phyloP scores from a whole-genome alignment of 2,888 invertebrate species.

The Agriotes lineatus region DNA sequence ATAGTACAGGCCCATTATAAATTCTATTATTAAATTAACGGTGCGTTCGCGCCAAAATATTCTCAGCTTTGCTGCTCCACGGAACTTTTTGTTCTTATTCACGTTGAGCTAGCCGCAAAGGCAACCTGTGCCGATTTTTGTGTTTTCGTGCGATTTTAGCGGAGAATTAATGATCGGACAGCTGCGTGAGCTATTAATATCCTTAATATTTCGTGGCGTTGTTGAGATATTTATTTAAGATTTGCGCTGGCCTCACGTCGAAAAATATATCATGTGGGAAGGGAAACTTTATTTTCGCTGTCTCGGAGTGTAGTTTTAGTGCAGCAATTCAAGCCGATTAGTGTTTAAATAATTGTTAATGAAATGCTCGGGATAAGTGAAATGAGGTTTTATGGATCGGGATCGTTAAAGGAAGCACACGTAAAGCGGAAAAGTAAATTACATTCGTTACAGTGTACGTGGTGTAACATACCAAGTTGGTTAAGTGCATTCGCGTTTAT shows the following conservation, averaged over 20 bases:
- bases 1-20: too few relatives aligned
- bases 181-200: conserved; percentile 34
- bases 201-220: conserved; percentile 22
- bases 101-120: conserved; percentile 5
- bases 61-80: too few relatives aligned
- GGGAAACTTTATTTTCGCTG: conserved; percentile 12
- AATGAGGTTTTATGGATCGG: too few relatives aligned
- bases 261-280: conserved; percentile 16
- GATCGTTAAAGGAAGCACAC: too few relatives aligned
- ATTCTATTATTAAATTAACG: too few relatives aligned
- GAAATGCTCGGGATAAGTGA: too few relatives aligned
- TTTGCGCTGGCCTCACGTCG: conserved; percentile 16
- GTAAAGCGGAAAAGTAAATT: too few relatives aligned
- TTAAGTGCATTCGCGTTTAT: background rate
- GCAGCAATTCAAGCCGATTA: too few relatives aligned
- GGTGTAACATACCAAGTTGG: too few relatives aligned
- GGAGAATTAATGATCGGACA: conserved; percentile 31
- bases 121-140: conserved; percentile 9
- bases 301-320: background rate
- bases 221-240: conserved; percentile 23
- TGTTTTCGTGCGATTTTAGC: conserved; percentile 24
- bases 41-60: too few relatives aligned
- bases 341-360: too few relatives aligned
- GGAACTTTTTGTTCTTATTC: conserved; percentile 6
- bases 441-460: too few relatives aligned